Base-by-base conservation (phyloP, 2,888 invertebrate species). In the Stenolophus ochropezus region DNA sequence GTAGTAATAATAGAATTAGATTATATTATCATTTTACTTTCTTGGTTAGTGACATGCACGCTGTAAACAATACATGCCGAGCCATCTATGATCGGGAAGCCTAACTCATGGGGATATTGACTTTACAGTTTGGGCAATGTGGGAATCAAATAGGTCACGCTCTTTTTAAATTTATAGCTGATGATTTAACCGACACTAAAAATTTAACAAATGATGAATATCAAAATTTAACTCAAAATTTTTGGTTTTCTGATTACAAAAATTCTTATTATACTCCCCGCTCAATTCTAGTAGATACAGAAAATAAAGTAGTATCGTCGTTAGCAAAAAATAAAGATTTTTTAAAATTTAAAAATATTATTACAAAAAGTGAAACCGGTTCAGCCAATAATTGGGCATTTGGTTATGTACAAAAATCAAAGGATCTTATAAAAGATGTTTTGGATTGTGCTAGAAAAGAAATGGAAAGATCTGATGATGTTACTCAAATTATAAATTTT, bases 371-470 rank as follows among this genome's bases (percentile, higher is more conserved):
- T 11, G 88, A 88, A 21, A 89, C 90, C 14, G 91, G 91, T 23
- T 89, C 90, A 16, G 91, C 90, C 0, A 92, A 92, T 84, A 92
- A 92, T 86, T 91, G 91, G 91, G 91, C 91, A 0, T 90, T 88
- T 82, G 91, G 91, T 33, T 91, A 91, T 84, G 85, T 85, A 1
- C 85, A 85, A n/a, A 90, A 88, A 84, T 89, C 91, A 49, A 85
- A 87, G 33, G 85, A 89, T 53, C 82, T 91, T 8, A 84, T 86
- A 5, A 86, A 87, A 3, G 84, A 86, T 1, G 86, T 90, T 25
- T 78, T 90, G 61, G 90, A 91, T 53, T 85, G 84, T 47, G 84
- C 90, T 0, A 86, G 90, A 79, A 86, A 84, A 81, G 90, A 91
- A 85, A 83, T 87, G 51, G 91, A 92, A 85, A 88, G 86, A 53